Conservation (phyloP, 92 coral and sea anemone genomes). For the Porites cylindrica region DNA sequence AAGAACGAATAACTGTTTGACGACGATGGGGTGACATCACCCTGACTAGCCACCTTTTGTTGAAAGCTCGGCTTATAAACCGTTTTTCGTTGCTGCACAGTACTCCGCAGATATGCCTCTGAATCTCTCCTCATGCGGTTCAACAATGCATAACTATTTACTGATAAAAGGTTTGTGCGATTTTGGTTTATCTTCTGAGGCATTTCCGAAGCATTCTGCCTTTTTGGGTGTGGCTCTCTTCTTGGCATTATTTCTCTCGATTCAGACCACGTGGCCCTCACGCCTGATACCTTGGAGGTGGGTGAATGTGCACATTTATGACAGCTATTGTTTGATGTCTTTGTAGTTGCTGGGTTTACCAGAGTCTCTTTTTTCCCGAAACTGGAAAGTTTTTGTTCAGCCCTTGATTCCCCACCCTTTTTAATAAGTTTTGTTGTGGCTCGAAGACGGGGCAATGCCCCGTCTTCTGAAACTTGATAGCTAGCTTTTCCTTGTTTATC, state of each 20-base stretch:
- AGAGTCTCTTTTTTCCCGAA: not conserved
- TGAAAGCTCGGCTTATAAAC: not conserved
- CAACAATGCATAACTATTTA: not conserved
- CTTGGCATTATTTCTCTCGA: not conserved
- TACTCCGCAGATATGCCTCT: not conserved
- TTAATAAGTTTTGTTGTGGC: not conserved
- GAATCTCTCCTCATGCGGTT: not conserved
- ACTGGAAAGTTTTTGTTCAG: not conserved
- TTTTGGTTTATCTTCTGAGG: not conserved
- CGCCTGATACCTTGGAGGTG: no score
- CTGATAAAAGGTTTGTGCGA: not conserved
- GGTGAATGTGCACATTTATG: not conserved
- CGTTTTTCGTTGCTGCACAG: not conserved
- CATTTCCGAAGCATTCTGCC: not conserved
- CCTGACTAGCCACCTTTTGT: not conserved
- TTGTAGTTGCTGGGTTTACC: not conserved
- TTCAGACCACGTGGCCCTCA: not conserved
- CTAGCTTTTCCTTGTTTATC: not conserved
- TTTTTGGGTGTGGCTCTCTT: not conserved
- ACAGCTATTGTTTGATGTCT: not conserved
- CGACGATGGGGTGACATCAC: not conserved
- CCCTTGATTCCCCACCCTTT: not conserved
- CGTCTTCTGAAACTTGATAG: not conserved
- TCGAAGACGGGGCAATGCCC: not conserved
- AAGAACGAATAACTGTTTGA: conserved; percentile 16